A percentile compares a stretch with the other conserved stretches of the same genome.
Conservation (phyloP, 2,888 invertebrate genomes). For the Tinea trinotella region DNA sequence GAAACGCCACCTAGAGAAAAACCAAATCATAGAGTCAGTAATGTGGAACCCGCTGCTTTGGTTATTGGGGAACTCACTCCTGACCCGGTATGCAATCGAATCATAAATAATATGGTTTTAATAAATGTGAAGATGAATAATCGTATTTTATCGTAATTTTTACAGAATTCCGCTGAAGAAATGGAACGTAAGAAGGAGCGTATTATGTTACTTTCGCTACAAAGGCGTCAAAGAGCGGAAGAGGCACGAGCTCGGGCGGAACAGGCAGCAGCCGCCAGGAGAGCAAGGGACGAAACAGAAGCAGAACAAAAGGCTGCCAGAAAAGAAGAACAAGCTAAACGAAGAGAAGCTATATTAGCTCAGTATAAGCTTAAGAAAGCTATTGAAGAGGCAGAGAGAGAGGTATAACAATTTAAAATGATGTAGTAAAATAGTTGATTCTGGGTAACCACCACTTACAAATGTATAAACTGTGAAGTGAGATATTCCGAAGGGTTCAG, state of each 20-base stretch:
- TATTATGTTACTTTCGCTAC: conserved; percentile 90
- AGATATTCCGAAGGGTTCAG: too few relatives aligned
- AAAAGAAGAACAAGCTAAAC: conserved; percentile 88
- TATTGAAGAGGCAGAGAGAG: conserved; percentile 91
- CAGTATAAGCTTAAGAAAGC: conserved; percentile 95
- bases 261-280: conserved; percentile 81
- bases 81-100: conserved; percentile 61
- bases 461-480: too few relatives aligned
- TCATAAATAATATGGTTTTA: too few relatives aligned
- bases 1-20: conserved; percentile 38
- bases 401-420: conserved; percentile 58
- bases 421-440: too few relatives aligned
- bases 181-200: conserved; percentile 94
- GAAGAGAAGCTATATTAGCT: conserved; percentile 90
- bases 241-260: conserved; percentile 89
- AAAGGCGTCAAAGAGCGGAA: conserved; percentile 92
- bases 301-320: conserved; percentile 81
- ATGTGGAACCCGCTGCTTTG: conserved; percentile 51
- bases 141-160: too few relatives aligned
- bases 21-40: conserved; percentile 26
- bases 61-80: conserved; percentile 57
- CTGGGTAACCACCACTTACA: not conserved
- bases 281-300: conserved; percentile 82
- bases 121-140: too few relatives aligned
- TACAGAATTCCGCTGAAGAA: conserved; percentile 86